Evolutionary conservation across 2,888 invertebrate species (phyloP).

Genomic region (Metopia argyrocephala): DNA sequence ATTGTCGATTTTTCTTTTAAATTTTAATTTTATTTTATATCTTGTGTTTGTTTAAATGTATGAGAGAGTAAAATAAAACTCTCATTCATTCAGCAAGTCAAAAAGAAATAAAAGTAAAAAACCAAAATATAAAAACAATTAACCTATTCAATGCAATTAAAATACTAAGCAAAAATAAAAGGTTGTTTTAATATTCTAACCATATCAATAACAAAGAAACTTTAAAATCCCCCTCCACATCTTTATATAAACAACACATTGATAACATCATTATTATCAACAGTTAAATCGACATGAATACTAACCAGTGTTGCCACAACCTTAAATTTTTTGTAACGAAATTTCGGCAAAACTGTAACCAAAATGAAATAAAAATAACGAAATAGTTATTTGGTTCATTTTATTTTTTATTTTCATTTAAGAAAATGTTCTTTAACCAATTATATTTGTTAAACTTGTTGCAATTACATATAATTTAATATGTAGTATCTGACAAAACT

Average conservation of each 20-base stretch:
- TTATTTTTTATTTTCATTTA: too few relatives aligned
- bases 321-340: too few relatives aligned
- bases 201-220: constrained; percentile 22
- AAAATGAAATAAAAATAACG: too few relatives aligned
- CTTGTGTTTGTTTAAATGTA: neutral
- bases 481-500: too few relatives aligned
- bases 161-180: neutral
- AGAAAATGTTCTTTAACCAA: too few relatives aligned
- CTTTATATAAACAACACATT: constrained; percentile 2
- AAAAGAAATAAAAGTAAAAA: neutral
- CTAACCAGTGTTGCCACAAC: too few relatives aligned
- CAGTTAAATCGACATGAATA: constrained; percentile 26
- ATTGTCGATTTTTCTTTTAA: constrained; percentile 62
- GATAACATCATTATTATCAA: constrained; percentile 19
- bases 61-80: neutral
- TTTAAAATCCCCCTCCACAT: constrained; percentile 16
- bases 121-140: neutral
- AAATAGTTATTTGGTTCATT: too few relatives aligned
- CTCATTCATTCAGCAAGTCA: constrained; percentile 22
- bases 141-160: neutral
- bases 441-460: too few relatives aligned
- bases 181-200: constrained; percentile 40
- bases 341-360: too few relatives aligned
- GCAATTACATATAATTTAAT: too few relatives aligned
- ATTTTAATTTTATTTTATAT: constrained; percentile 26